phyloP scores from a whole-genome alignment of 2,888 invertebrate genomes.

The Apamea epomidion region DNA sequence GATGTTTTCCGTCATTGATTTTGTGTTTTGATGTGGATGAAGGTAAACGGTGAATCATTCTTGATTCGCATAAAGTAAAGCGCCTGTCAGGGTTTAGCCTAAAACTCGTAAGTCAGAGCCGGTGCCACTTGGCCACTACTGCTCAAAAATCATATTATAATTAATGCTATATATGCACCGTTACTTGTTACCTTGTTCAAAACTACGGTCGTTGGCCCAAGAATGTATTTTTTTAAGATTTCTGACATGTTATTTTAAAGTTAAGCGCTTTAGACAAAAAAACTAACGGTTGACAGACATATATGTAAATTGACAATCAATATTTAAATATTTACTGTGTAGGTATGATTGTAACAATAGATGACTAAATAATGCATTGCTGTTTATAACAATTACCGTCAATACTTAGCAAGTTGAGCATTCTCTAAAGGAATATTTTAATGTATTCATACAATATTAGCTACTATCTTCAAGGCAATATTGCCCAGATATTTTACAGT shows the following conservation, averaged over 20 bases:
- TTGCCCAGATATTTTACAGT: neutral
- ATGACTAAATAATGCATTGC: slow-evolving; percentile 5
- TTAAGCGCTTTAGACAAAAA: slow-evolving; percentile 18
- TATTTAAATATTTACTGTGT: slow-evolving; percentile 19
- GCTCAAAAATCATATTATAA: slow-evolving; percentile 1
- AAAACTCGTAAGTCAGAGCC: no score
- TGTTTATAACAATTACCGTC: neutral
- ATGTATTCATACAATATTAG: neutral
- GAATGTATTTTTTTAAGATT: slow-evolving; percentile 18
- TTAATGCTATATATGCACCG: slow-evolving; percentile 27
- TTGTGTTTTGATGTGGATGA: no score
- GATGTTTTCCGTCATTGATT: no score
- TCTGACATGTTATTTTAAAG: slow-evolving; percentile 33
- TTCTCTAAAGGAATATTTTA: neutral
- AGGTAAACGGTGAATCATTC: no score
- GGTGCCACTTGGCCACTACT: no score
- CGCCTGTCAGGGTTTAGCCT: no score
- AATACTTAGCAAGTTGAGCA: neutral
- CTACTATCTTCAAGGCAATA: neutral
- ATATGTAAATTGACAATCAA: slow-evolving; percentile 41
- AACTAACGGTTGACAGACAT: slow-evolving; percentile 45
- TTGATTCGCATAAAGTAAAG: no score
- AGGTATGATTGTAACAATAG: slow-evolving; percentile 26
- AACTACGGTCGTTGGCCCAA: slow-evolving; percentile 40
- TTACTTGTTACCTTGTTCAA: slow-evolving; percentile 23